These are phyloP conservation scores for Acipenser oxyrinchus DNA, from an alignment of 2,797 vertebrate species.

Conservation along the genomic window DNA sequence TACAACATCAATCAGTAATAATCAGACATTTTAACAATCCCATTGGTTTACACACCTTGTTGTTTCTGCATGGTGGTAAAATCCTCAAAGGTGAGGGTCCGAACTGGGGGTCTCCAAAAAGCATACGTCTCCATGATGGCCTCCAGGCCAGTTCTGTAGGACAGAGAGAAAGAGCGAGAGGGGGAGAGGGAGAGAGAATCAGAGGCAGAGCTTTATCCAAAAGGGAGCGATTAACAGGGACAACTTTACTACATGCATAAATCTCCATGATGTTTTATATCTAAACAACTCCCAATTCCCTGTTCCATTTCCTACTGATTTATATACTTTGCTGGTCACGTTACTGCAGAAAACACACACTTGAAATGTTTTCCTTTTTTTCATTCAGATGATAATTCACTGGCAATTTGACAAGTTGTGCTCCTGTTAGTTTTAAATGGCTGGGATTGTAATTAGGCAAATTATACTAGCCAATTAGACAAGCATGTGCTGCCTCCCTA, in stretches of 20 bases:
- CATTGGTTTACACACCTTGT: constrained; percentile 67
- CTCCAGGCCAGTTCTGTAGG: constrained; percentile 84
- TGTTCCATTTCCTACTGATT: constrained; percentile 52
- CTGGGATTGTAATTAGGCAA: background rate
- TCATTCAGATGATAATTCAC: constrained; percentile 32
- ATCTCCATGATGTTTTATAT: constrained; percentile 65
- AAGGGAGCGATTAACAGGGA: constrained; percentile 50
- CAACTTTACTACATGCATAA: constrained; percentile 55
- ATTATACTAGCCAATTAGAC: background rate
- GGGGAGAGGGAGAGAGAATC: constrained; percentile 43
- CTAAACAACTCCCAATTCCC: constrained; percentile 50
- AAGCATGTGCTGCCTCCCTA: too few species aligned
- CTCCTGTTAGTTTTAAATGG: background rate
- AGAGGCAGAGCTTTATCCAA: constrained; percentile 41
- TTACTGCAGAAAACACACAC: constrained; percentile 30
- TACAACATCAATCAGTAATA: too few species aligned
- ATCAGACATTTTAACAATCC: too few species aligned
- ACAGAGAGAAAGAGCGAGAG: constrained; percentile 10
- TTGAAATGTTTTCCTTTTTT: constrained; percentile 9
- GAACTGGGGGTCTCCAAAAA: constrained; percentile 96
- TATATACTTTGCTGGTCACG: constrained; percentile 39
- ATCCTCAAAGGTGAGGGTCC: constrained; percentile 95
- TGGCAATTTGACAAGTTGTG: constrained; percentile 30
- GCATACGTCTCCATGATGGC: constrained; percentile 98
- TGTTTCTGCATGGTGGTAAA: constrained; percentile 98